A percentile compares a stretch with the other conserved stretches of the same genome.
Conservation (phyloP, 2,113 vertebrate species). For the Lanius collurio region DNA sequence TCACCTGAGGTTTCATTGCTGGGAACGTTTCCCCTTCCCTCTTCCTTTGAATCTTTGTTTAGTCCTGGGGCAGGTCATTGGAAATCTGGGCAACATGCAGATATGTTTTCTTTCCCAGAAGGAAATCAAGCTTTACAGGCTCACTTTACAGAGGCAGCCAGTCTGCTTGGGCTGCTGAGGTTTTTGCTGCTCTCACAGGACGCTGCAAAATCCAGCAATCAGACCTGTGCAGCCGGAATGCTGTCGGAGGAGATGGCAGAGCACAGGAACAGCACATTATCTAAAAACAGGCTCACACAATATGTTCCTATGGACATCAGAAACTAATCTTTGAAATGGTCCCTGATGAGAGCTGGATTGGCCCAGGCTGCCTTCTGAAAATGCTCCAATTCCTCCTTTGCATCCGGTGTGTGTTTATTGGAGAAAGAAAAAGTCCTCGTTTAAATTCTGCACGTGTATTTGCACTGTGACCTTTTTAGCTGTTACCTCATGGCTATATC, state of each 20-base stretch:
- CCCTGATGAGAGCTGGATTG: slow-evolving; percentile 23
- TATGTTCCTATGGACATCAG: slow-evolving; percentile 14
- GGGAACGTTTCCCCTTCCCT: background rate
- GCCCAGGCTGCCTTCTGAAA: slow-evolving; percentile 19
- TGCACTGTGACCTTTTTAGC: slow-evolving; percentile 45
- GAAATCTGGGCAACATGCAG: slow-evolving; percentile 36
- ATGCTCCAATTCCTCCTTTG: slow-evolving; percentile 3
- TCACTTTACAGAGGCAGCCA: slow-evolving; percentile 37
- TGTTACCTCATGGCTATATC: slow-evolving; percentile 43
- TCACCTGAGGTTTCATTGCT: slow-evolving; percentile 48
- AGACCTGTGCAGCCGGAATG: background rate
- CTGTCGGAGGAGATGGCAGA: slow-evolving; percentile 22
- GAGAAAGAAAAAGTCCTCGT: slow-evolving; percentile 34
- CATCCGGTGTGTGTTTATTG: slow-evolving; percentile 55
- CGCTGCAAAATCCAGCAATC: slow-evolving; percentile 22
- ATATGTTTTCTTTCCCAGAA: slow-evolving; percentile 31
- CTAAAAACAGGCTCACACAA: background rate
- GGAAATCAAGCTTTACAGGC: slow-evolving; percentile 42
- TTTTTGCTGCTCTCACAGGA: slow-evolving; percentile 65
- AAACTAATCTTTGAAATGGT: slow-evolving; percentile 60
- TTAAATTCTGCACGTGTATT: slow-evolving; percentile 34
- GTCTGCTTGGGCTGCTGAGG: background rate
- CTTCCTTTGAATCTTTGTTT: slow-evolving; percentile 11
- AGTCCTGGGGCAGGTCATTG: background rate
- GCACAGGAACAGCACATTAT: background rate